Conservation (phyloP, 2,113 vertebrate species). For the Colinus virginianus region DNA sequence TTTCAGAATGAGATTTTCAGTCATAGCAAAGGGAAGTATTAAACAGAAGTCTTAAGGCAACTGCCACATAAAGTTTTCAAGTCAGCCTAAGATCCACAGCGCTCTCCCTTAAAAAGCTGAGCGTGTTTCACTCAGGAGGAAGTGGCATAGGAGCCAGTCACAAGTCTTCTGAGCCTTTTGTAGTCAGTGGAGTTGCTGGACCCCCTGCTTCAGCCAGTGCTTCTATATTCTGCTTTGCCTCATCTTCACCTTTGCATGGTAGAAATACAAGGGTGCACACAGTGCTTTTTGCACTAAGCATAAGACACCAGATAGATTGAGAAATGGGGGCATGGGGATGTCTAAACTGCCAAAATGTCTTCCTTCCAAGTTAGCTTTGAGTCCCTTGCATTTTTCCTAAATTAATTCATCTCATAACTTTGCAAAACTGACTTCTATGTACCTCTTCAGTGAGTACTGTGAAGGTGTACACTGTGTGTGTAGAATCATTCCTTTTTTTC, state of each 20-base stretch:
- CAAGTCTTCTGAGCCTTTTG: background rate
- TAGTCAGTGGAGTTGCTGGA: background rate
- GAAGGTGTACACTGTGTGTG: background rate
- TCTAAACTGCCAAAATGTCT: background rate
- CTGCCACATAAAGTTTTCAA: background rate
- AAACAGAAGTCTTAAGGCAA: background rate
- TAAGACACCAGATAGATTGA: background rate
- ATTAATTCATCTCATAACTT: background rate
- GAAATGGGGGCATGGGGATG: background rate
- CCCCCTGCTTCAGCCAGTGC: background rate
- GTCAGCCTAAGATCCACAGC: background rate
- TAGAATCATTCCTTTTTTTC: background rate
- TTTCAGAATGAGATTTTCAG: slow-evolving; percentile 3
- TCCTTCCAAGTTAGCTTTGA: background rate
- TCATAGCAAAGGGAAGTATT: background rate
- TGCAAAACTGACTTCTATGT: background rate
- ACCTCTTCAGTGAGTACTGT: background rate
- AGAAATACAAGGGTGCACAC: background rate
- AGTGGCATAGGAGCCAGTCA: background rate
- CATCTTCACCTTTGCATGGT: background rate
- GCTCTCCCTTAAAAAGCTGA: background rate
- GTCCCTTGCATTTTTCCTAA: background rate
- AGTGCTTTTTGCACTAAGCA: too few species aligned
- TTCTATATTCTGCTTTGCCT: background rate
- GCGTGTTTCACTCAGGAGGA: background rate